phyloP scores from a whole-genome alignment of 2,797 vertebrate genomes.

The Peromyscus aztecus region DNA sequence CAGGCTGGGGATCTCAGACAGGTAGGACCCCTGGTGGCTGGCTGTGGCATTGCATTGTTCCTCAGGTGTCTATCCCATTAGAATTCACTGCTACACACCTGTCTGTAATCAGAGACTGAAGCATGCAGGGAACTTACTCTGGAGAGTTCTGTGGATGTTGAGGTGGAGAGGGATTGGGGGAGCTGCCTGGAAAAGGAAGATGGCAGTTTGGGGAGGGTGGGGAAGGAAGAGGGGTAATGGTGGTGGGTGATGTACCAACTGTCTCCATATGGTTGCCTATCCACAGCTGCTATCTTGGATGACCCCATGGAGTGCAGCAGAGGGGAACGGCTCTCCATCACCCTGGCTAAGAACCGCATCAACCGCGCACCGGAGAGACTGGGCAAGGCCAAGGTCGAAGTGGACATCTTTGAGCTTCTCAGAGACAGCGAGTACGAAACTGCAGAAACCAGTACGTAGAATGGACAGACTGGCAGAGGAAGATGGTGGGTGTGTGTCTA shows the following conservation, averaged over 20 bases:
- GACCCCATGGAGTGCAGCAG: slow-evolving; percentile 99
- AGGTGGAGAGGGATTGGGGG: background rate
- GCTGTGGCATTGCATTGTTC: background rate
- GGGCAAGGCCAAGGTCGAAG: slow-evolving; percentile 96
- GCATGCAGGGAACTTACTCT: background rate
- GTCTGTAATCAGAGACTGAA: background rate
- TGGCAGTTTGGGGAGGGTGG: background rate
- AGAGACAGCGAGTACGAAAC: slow-evolving; percentile 99
- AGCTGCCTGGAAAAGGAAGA: slow-evolving; percentile 37
- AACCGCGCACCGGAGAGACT: slow-evolving; percentile 95
- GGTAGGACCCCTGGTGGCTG: background rate
- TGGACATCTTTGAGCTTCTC: slow-evolving; percentile 99
- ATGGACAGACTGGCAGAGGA: background rate
- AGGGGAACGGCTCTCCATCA: slow-evolving; percentile 98
- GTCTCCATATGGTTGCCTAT: slow-evolving; percentile 76
- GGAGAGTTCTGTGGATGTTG: background rate
- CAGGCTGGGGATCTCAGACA: background rate
- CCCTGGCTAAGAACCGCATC: slow-evolving; percentile 98
- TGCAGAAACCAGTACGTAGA: slow-evolving; percentile 97
- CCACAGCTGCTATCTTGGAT: slow-evolving; percentile 96
- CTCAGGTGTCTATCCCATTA: background rate
- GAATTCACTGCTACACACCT: background rate
- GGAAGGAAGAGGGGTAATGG: background rate
- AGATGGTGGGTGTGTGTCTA: background rate
- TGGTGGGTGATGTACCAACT: slow-evolving; percentile 47